Conservation (phyloP, 2,113 vertebrate species). For the Mormyrus lacerda region DNA sequence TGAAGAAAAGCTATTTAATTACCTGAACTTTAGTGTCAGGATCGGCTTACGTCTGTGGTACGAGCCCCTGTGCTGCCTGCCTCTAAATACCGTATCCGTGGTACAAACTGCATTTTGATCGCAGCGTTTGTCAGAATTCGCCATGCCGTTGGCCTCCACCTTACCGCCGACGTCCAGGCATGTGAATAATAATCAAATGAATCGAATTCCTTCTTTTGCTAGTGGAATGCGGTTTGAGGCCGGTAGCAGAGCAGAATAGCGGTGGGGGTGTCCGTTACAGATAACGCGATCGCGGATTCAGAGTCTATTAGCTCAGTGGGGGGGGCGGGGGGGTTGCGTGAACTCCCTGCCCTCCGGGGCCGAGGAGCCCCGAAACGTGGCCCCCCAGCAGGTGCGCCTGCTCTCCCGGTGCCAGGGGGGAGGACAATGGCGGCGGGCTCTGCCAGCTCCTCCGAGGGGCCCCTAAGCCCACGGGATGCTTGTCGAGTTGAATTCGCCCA, state of each 20-base stretch:
- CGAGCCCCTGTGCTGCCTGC: background rate
- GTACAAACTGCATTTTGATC: background rate
- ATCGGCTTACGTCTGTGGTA: background rate
- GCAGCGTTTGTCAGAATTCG: background rate
- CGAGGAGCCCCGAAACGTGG: background rate
- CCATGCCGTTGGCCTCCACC: background rate
- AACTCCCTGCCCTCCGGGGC: background rate
- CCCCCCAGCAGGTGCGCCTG: slow-evolving; percentile 7
- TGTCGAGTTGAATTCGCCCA: background rate
- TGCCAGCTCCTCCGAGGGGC: background rate
- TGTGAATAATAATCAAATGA: background rate
- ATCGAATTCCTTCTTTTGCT: background rate
- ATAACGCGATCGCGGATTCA: background rate
- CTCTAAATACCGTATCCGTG: background rate
- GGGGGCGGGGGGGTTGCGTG: background rate
- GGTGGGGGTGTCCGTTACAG: background rate
- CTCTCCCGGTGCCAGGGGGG: background rate
- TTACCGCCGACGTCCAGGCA: background rate
- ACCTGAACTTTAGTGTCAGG: background rate
- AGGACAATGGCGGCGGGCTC: background rate
- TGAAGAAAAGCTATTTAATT: background rate
- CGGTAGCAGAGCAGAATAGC: background rate
- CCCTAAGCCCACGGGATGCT: background rate
- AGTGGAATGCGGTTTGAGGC: background rate
- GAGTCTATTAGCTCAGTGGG: background rate